Conservation (phyloP, 2,888 invertebrate species). For the Drosophila mimica region DNA sequence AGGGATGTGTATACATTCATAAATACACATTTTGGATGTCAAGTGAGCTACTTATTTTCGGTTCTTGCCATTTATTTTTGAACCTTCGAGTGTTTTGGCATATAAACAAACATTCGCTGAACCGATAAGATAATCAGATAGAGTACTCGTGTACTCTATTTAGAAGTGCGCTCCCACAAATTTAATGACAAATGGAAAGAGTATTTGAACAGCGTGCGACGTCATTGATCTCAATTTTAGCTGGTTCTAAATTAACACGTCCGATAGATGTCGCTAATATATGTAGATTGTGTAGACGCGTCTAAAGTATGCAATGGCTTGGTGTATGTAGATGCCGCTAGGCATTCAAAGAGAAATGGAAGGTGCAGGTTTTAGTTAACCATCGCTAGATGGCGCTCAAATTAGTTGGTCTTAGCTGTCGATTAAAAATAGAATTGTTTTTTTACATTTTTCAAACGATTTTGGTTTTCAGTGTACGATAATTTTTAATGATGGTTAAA, state of each 20-base stretch:
- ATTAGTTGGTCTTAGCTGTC: background rate
- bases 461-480: no score
- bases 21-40: background rate
- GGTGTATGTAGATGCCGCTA: background rate
- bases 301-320: constrained; percentile 2
- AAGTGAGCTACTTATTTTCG: constrained; percentile 6
- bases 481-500: no score
- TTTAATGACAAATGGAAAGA: background rate
- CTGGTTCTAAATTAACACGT: background rate
- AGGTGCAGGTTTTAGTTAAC: background rate
- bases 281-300: no score
- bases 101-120: background rate
- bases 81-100: constrained; percentile 2
- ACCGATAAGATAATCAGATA: constrained; percentile 17
- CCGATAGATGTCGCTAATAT: constrained; percentile 15
- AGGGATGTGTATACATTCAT: no score
- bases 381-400: constrained; percentile 12
- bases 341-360: background rate
- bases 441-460: no score
- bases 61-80: background rate
- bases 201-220: background rate
- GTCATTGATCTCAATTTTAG: background rate
- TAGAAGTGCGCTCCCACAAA: background rate
- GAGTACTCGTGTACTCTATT: background rate
- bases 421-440: no score